Evolutionary conservation across 2,113 vertebrate species (phyloP).

Genomic region (Polypterus senegalus): DNA sequence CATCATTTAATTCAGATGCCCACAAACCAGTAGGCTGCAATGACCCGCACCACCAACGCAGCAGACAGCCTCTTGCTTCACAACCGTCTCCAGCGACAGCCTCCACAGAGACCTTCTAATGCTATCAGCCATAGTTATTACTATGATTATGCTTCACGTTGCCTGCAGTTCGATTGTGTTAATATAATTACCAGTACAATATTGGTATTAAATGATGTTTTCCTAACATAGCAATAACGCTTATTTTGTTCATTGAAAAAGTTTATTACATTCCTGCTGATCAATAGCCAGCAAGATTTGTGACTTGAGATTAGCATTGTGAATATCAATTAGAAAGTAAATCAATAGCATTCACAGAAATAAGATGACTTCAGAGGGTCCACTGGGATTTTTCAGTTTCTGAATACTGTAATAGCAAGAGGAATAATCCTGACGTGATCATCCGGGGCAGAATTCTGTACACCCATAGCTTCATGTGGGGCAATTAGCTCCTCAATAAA

Average conservation of each 20-base stretch:
- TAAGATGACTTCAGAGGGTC: slow-evolving; percentile 62
- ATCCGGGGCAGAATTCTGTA: too few species aligned
- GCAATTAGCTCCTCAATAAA: too few species aligned
- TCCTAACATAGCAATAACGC: slow-evolving; percentile 81
- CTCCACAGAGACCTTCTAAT: slow-evolving; percentile 26
- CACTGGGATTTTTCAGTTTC: slow-evolving; percentile 41
- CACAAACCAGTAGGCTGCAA: too few species aligned
- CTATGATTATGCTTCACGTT: slow-evolving; percentile 47
- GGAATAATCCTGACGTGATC: too few species aligned
- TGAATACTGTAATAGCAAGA: too few species aligned
- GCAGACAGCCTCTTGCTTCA: slow-evolving; percentile 28
- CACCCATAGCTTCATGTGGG: too few species aligned
- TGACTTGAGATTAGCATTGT: slow-evolving; percentile 83
- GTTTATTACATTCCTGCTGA: slow-evolving; percentile 75
- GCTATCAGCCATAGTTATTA: slow-evolving; percentile 39
- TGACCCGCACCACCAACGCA: too few species aligned
- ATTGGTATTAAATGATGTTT: slow-evolving; percentile 83
- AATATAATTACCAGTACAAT: slow-evolving; percentile 81
- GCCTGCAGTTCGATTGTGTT: slow-evolving; percentile 62
- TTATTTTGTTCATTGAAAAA: slow-evolving; percentile 74
- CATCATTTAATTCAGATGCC: too few species aligned
- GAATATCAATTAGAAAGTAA: slow-evolving; percentile 82
- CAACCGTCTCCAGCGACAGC: slow-evolving; percentile 13
- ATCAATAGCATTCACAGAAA: slow-evolving; percentile 88
- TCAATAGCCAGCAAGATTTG: slow-evolving; percentile 84